Evolutionary conservation across 2,113 vertebrate species (phyloP), one percentile per base, ranked within the genome.

Genomic region (Cephalopterus ornatus): DNA sequence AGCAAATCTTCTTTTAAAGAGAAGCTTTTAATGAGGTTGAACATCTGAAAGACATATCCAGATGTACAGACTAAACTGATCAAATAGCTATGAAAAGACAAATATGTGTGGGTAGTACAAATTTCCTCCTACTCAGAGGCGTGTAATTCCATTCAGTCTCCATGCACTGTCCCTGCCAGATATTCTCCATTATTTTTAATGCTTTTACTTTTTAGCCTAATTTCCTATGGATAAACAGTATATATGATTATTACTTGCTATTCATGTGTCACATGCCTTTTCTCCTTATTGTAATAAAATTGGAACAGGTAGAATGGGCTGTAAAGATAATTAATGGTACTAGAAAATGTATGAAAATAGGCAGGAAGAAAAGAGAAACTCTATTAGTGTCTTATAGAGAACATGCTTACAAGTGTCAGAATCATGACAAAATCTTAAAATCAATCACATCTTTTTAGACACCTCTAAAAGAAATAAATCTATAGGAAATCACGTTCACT

Each of bases 21-120:
- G 47, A 81, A 92, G 35, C 22, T 95, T 92, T 93, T 90, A 94
- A 96, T 87, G 61, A 90, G 19, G 39, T 79, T 94, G 88, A 92
- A 94, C 75, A 78, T 93, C 61, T 93, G 67, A 94, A 93, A 96
- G 85, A 81, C 50, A 46, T 61, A 85, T 80, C 50, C 88, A 94
- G 82, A 94, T 84, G 66, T 67, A 93, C 53, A 84, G 63, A 35
- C 35, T 76, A 88, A 82, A 96, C 16, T 73, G 55, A 90, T 83
- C 9, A 2, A 12, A 59, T 8, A 55, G 30, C 59, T 93, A 84
- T 90, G 71, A 92, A 92, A 88, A 94, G 63, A 72, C 63, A 93
- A 88, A 75, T 91, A 71, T 53, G 30, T 81, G 52, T 52, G 83
- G 62, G 70, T 42, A 77, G 52, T 21, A 85, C 22, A 85, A 85